Percentiles rank a stretch among this genome's conserved stretches.
Evolutionary conservation across 2,888 invertebrate genomes (phyloP).

Genomic region (Philereme transversata): DNA sequence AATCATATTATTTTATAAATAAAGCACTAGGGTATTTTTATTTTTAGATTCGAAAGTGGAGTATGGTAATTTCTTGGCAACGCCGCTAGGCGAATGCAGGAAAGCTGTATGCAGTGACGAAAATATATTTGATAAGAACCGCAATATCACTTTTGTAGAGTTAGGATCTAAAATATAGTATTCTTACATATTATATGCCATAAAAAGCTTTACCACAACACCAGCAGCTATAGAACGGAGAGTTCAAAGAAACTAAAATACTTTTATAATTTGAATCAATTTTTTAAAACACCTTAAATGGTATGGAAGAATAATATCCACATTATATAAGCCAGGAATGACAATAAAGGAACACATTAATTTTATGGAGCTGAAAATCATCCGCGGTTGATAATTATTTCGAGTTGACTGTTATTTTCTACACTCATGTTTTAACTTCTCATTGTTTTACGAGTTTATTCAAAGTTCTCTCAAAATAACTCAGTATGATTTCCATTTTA

Average conservation of each 20-base stretch:
- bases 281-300: too few relatives aligned
- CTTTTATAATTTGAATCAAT: too few relatives aligned
- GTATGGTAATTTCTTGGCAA: conserved; percentile 28
- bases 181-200: too few relatives aligned
- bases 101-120: neutral
- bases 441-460: conserved; percentile 18
- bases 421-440: conserved; percentile 2
- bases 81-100: neutral
- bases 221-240: too few relatives aligned
- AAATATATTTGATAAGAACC: neutral
- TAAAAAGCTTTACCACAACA: too few relatives aligned
- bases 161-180: too few relatives aligned
- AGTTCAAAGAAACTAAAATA: too few relatives aligned
- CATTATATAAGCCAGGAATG: too few relatives aligned
- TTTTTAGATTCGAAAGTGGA: conserved; percentile 6
- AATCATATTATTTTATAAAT: too few relatives aligned
- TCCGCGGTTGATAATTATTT: neutral
- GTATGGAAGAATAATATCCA: too few relatives aligned
- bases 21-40: too few relatives aligned
- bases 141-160: neutral
- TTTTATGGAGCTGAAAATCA: neutral
- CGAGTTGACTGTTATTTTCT: neutral
- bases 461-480: conserved; percentile 17
- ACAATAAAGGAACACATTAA: neutral
- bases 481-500: conserved; percentile 25